phyloP scores from a whole-genome alignment of 2,888 invertebrate genomes.

The Pseudanteris insignis region DNA sequence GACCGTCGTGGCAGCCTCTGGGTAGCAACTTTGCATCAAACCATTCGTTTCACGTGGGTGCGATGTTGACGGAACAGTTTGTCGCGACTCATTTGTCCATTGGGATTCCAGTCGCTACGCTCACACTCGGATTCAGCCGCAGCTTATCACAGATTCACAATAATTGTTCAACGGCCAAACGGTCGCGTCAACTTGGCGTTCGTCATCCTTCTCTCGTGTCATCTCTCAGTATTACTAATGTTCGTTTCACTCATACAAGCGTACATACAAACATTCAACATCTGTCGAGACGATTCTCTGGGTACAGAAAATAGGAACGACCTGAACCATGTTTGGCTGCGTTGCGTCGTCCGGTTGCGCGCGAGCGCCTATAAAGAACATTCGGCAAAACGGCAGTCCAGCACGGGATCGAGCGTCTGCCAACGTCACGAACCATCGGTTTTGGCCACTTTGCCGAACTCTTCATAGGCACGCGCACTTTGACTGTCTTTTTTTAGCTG shows the following conservation, averaged over 20 bases:
- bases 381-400: too few relatives aligned
- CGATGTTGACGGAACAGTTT: constrained; percentile 20
- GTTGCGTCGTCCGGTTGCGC: too few relatives aligned
- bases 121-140: constrained; percentile 54
- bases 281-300: constrained; percentile 23
- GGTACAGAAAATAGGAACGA: constrained; percentile 42
- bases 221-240: too few relatives aligned
- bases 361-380: too few relatives aligned
- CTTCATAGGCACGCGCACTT: too few relatives aligned
- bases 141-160: constrained; percentile 59
- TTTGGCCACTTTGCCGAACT: too few relatives aligned
- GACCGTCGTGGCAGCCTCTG: too few relatives aligned
- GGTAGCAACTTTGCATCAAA: background rate
- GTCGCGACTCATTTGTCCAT: constrained; percentile 8
- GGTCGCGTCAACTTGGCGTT: constrained; percentile 37
- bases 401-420: too few relatives aligned
- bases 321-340: too few relatives aligned
- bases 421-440: too few relatives aligned
- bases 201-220: background rate
- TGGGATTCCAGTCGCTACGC: constrained; percentile 43
- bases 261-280: constrained; percentile 27
- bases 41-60: constrained; percentile 23
- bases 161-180: constrained; percentile 58
- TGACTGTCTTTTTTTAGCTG: too few relatives aligned
- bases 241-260: constrained; percentile 26